A percentile compares a stretch with the other conserved stretches of the same genome.
These are phyloP conservation scores for Artemia franciscana DNA, from an alignment of 1,140 invertebrate species.

Conservation along the genomic window DNA sequence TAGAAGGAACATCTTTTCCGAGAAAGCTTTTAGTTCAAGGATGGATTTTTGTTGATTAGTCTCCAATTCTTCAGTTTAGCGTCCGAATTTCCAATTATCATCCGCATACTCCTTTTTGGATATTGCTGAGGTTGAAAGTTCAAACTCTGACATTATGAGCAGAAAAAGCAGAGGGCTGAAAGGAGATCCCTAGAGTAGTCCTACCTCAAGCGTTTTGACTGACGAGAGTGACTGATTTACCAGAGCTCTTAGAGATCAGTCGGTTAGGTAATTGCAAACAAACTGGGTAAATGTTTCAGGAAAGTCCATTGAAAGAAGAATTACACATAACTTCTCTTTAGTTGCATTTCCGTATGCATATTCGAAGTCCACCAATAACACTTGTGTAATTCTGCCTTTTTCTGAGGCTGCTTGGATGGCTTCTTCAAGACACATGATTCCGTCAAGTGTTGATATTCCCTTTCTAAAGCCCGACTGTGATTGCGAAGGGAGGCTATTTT, in stretches of 20 bases:
- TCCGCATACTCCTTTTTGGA: not conserved
- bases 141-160: not conserved
- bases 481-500: not conserved
- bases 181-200: not conserved
- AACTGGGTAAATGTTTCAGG: not conserved
- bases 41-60: not conserved
- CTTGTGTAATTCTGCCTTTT: not conserved
- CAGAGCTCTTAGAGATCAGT: not conserved
- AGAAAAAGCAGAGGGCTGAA: not conserved
- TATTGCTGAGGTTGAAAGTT: not conserved
- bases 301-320: not conserved
- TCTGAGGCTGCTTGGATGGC: not conserved
- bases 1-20: not conserved
- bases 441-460: not conserved
- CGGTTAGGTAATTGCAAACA: not conserved
- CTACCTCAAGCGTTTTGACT: not conserved
- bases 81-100: not conserved
- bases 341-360: not conserved
- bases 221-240: not conserved
- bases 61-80: not conserved
- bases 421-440: not conserved
- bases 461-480: not conserved
- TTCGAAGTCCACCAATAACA: not conserved
- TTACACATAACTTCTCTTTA: not conserved
- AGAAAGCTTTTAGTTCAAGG: not conserved